Evolutionary conservation across 2,113 vertebrate species (phyloP).

Genomic region (Microcebus tavaratra): DNA sequence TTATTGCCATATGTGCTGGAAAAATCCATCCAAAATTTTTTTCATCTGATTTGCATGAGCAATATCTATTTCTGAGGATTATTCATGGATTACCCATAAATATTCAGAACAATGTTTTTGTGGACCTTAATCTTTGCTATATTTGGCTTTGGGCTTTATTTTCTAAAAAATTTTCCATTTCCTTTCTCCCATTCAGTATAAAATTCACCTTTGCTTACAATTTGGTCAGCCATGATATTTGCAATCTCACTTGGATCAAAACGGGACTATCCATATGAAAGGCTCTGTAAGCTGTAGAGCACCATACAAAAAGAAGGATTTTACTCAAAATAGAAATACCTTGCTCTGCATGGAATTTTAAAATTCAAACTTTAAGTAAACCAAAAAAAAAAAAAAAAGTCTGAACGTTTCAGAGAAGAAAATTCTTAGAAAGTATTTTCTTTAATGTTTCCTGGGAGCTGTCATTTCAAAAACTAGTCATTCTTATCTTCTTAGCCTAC

Average conservation of each 20-base stretch:
- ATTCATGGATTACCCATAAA: constrained; percentile 68
- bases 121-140: constrained; percentile 61
- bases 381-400: neutral
- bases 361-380: constrained; percentile 33
- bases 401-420: neutral
- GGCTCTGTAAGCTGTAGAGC: neutral
- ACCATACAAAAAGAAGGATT: neutral
- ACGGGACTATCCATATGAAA: neutral
- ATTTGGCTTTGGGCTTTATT: constrained; percentile 55
- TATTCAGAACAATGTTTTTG: constrained; percentile 51
- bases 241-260: neutral
- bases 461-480: neutral
- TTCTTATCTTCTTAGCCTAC: neutral
- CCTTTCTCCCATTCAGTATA: constrained; percentile 4
- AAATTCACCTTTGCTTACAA: neutral
- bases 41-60: constrained; percentile 58
- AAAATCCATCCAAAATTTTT: constrained; percentile 43
- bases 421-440: constrained; percentile 60
- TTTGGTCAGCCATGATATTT: constrained; percentile 16
- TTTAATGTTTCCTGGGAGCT: neutral
- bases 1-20: constrained; percentile 22
- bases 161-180: constrained; percentile 53
- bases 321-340: constrained; percentile 37
- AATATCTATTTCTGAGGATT: constrained; percentile 70
- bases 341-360: neutral